These are phyloP conservation scores for Rutilus rutilus DNA, from an alignment of 2,113 vertebrate genomes.

Conservation along the genomic window DNA sequence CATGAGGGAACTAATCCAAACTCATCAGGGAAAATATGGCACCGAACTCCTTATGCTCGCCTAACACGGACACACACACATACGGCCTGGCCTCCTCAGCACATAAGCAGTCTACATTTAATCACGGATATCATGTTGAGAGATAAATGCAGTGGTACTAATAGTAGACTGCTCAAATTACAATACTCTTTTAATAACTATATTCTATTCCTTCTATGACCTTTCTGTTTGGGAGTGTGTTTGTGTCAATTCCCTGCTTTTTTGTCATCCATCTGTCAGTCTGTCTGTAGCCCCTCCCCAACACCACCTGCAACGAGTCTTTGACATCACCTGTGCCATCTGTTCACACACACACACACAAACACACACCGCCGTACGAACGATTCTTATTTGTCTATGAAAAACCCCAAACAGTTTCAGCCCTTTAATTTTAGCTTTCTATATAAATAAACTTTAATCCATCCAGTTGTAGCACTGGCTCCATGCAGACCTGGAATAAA, in stretches of 20 bases:
- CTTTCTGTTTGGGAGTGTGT: constrained; percentile 6
- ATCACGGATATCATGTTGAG: neutral
- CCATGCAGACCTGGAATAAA: neutral
- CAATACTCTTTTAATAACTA: neutral
- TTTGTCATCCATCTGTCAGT: constrained; percentile 50
- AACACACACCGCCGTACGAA: neutral
- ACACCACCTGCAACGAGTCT: constrained; percentile 43
- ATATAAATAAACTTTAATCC: constrained; percentile 17
- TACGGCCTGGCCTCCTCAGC: neutral
- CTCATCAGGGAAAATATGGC: constrained; percentile 51
- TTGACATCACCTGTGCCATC: constrained; percentile 48
- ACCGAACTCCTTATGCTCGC: constrained; percentile 40
- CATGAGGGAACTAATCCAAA: constrained; percentile 33
- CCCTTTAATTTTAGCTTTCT: neutral
- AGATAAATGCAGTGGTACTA: neutral
- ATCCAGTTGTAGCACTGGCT: neutral
- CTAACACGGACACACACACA: constrained; percentile 8
- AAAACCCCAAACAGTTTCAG: constrained; percentile 23
- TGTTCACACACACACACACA: constrained; percentile 36
- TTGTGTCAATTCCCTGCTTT: constrained; percentile 2
- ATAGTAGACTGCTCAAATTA: neutral
- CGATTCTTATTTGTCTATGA: neutral
- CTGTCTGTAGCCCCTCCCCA: constrained; percentile 36
- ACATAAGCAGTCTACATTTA: neutral
- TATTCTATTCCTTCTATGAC: neutral